These are phyloP conservation scores for Zaprionus capensis DNA, from an alignment of 1,140 invertebrate species.

Conservation along the genomic window DNA sequence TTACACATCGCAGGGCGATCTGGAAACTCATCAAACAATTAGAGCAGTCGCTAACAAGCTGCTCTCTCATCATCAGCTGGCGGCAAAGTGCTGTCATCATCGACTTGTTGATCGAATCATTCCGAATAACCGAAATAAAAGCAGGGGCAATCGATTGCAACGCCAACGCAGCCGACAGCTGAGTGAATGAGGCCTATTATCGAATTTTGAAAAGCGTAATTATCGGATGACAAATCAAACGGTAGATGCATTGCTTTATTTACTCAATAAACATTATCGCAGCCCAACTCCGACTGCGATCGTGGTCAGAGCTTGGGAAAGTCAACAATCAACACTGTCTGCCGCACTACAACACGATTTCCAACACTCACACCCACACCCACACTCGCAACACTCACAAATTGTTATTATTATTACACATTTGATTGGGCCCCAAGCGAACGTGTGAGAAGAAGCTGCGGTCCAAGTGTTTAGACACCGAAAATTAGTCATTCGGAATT, in stretches of 20 bases:
- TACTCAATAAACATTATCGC: constrained; percentile 52
- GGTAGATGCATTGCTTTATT: constrained; percentile 57
- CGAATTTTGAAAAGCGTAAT: constrained; percentile 77
- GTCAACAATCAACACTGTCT: constrained; percentile 2
- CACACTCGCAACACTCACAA: constrained; percentile 39
- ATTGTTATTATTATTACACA: constrained; percentile 46
- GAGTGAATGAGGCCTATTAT: constrained; percentile 76
- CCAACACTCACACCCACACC: constrained; percentile 38
- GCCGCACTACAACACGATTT: constrained; percentile 16
- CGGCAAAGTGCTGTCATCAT: constrained; percentile 54
- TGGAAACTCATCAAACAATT: constrained; percentile 65
- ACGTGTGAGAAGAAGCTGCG: constrained; percentile 36
- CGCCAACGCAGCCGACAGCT: neutral
- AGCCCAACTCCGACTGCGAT: constrained; percentile 3
- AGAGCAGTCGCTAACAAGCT: constrained; percentile 54
- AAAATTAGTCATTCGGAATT: constrained; percentile 49
- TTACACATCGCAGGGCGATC: constrained; percentile 32
- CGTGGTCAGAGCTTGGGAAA: constrained; percentile 40
- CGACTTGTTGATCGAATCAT: constrained; percentile 16
- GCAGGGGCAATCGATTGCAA: constrained; percentile 48
- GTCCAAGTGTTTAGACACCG: constrained; percentile 37
- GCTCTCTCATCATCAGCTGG: constrained; percentile 36
- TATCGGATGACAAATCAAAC: constrained; percentile 78
- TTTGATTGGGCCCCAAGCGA: constrained; percentile 22
- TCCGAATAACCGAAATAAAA: constrained; percentile 18